Evolutionary conservation across 2,797 vertebrate genomes (phyloP).

Genomic region (Alca torda): DNA sequence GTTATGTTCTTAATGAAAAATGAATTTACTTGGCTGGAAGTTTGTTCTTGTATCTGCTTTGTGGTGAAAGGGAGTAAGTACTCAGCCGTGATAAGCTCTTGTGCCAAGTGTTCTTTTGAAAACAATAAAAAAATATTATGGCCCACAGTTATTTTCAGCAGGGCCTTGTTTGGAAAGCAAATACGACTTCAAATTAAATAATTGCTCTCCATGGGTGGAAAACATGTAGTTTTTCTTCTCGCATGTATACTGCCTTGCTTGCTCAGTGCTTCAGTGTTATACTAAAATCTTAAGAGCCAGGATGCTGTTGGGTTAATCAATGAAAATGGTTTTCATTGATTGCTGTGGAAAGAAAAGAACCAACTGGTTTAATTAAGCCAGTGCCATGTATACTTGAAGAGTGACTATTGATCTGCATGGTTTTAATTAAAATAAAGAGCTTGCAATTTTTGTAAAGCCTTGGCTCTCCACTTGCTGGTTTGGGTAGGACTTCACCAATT

Average conservation of each 20-base stretch:
- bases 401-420: not conserved
- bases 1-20: not conserved
- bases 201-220: not conserved
- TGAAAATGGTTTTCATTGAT: constrained; percentile 31
- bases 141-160: not conserved
- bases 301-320: not conserved
- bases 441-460: not conserved
- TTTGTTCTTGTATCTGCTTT: not conserved
- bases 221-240: not conserved
- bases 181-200: not conserved
- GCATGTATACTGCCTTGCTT: not conserved
- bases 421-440: constrained; percentile 35
- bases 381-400: not conserved
- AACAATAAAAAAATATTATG: not conserved
- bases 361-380: constrained; percentile 27
- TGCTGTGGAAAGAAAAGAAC: not conserved
- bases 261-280: not conserved
- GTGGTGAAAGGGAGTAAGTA: not conserved
- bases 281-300: not conserved
- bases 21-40: not conserved
- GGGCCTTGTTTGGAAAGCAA: not conserved
- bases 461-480: not conserved
- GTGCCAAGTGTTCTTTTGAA: not conserved
- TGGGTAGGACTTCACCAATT: not conserved
- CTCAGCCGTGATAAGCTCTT: not conserved